These are phyloP conservation scores for Scaeva pyrastri DNA, from an alignment of 2,888 invertebrate genomes.

Conservation along the genomic window DNA sequence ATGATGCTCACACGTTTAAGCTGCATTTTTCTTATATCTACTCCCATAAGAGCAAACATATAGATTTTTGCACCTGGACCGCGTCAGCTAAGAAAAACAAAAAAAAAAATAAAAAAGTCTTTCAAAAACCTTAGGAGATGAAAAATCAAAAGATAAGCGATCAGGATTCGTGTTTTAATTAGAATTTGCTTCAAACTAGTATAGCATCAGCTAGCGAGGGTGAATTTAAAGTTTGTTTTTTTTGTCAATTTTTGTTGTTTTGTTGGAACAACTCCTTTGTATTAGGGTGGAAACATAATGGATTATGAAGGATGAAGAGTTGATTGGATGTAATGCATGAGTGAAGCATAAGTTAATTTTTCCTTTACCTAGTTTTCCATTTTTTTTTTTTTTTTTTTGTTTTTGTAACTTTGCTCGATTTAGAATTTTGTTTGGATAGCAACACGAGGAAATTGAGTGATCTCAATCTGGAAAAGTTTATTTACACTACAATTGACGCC, in stretches of 20 bases:
- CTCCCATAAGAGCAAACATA: background rate
- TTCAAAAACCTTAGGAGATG: slow-evolving; percentile 51
- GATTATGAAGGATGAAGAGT: slow-evolving; percentile 41
- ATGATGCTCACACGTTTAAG: slow-evolving; percentile 8
- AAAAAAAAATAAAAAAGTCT: slow-evolving; percentile 17
- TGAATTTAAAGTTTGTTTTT: background rate
- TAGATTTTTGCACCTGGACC: slow-evolving; percentile 54
- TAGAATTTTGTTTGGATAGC: slow-evolving; percentile 33
- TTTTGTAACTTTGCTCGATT: slow-evolving; percentile 25
- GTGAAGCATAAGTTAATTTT: slow-evolving; percentile 48
- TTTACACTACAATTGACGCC: slow-evolving; percentile 17
- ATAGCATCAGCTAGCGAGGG: too few species aligned
- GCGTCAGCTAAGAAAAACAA: background rate
- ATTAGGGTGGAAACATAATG: slow-evolving; percentile 16
- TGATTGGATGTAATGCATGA: slow-evolving; percentile 49
- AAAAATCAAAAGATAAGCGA: slow-evolving; percentile 73
- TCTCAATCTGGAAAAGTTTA: slow-evolving; percentile 35
- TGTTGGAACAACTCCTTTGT: slow-evolving; percentile 25
- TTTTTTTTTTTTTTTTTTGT: slow-evolving; percentile 5
- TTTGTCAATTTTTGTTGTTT: too few species aligned
- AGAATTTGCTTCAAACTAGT: slow-evolving; percentile 62
- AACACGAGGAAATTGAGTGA: slow-evolving; percentile 52
- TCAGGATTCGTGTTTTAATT: slow-evolving; percentile 75
- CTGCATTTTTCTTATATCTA: slow-evolving; percentile 16
- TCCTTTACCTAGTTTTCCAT: background rate